A percentile compares a stretch with the other conserved stretches of the same genome.
Conservation (phyloP, 2,113 vertebrate genomes). For the Microcebus tavaratra region DNA sequence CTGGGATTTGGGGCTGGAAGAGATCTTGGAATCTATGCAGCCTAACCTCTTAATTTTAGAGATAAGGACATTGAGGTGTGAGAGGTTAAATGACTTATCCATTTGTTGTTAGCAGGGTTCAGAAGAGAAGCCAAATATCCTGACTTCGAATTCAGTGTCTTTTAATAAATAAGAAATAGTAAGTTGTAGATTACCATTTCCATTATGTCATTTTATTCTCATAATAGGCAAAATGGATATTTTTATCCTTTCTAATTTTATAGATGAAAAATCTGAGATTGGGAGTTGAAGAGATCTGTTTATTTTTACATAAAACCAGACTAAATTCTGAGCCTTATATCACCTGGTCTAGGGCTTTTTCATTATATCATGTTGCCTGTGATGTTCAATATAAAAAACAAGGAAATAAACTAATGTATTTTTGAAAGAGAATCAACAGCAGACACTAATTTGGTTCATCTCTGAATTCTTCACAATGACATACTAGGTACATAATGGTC, state of each 20-base stretch:
- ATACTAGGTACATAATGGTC: background rate
- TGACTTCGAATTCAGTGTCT: background rate
- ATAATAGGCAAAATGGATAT: background rate
- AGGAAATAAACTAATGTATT: background rate
- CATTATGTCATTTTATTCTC: slow-evolving; percentile 9
- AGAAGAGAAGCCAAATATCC: background rate
- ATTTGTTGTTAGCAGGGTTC: background rate
- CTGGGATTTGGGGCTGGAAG: background rate
- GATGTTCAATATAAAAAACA: background rate
- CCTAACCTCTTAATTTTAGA: background rate
- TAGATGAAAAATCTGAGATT: background rate
- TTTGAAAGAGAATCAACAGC: slow-evolving; percentile 22
- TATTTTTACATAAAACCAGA: background rate
- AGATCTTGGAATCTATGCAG: background rate
- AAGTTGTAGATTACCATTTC: background rate
- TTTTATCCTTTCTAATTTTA: slow-evolving; percentile 37
- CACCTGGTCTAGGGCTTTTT: background rate
- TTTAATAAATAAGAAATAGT: slow-evolving; percentile 24
- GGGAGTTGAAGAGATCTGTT: background rate
- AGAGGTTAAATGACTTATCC: background rate
- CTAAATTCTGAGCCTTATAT: background rate
- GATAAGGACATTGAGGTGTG: background rate
- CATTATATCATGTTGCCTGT: background rate
- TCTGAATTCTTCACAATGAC: background rate
- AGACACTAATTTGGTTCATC: slow-evolving; percentile 20